Conservation (phyloP, 1,140 invertebrate genomes). For the Mizuhopecten yessoensis region DNA sequence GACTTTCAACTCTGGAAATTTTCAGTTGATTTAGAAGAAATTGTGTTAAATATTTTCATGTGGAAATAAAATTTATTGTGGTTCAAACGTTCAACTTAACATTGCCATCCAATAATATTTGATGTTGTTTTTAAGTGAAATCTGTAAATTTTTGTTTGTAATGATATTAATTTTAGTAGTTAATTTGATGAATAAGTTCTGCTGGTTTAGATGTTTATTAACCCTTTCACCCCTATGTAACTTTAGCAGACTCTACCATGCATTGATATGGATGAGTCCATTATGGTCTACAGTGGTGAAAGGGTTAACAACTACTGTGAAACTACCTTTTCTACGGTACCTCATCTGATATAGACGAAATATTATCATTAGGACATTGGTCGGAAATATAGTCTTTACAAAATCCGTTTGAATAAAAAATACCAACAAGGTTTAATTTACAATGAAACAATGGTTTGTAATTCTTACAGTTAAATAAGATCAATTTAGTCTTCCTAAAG, state of each 20-base stretch:
- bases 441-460: neutral
- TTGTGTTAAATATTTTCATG: neutral
- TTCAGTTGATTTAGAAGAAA: slow-evolving; percentile 10
- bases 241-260: too few species aligned
- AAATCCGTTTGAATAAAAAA: neutral
- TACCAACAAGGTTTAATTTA: neutral
- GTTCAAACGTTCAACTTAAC: neutral
- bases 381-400: neutral
- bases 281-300: too few species aligned
- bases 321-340: neutral
- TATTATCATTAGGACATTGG: neutral
- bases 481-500: slow-evolving; percentile 29
- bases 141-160: neutral
- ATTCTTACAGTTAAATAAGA: neutral
- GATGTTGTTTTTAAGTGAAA: neutral
- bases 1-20: neutral
- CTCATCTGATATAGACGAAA: neutral
- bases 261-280: too few species aligned
- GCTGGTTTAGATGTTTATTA: neutral
- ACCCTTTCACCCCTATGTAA: too few species aligned
- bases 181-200: neutral
- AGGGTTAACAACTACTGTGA: neutral
- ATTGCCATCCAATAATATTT: neutral
- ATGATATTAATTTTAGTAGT: neutral
- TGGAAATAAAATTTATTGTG: neutral